A percentile compares a stretch with the other conserved stretches of the same genome.
phyloP scores from a whole-genome alignment of 2,888 invertebrate genomes.

The Sphaeridia pumilis region DNA sequence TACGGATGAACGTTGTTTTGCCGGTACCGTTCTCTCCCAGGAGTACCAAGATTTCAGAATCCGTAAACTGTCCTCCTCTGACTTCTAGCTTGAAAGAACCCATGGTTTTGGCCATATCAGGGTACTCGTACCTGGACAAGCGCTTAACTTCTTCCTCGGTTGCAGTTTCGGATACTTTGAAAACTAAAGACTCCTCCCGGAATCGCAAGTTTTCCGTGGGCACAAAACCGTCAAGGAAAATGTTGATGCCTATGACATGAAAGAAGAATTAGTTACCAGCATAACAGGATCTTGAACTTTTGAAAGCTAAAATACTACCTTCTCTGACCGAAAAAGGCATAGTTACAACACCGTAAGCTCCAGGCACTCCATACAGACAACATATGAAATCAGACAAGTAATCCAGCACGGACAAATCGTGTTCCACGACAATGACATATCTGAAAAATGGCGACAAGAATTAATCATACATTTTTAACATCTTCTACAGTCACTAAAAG shows the following conservation, averaged over 20 bases:
- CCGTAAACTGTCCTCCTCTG: constrained; percentile 87
- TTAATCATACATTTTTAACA: neutral
- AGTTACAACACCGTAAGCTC: constrained; percentile 98
- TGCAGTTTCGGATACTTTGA: constrained; percentile 97
- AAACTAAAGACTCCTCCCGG: constrained; percentile 89
- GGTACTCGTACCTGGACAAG: constrained; percentile 93
- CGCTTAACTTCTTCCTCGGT: constrained; percentile 95
- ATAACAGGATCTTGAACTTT: neutral
- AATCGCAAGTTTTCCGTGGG: constrained; percentile 98
- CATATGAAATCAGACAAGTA: constrained; percentile 99
- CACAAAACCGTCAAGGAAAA: constrained; percentile 97
- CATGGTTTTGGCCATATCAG: constrained; percentile 70
- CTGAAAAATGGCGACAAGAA: constrained; percentile 42
- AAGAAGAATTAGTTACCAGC: neutral
- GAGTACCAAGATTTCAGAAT: constrained; percentile 96
- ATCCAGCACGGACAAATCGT: constrained; percentile 96
- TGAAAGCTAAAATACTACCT: constrained; percentile 48
- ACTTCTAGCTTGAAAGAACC: constrained; percentile 67
- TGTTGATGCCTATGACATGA: constrained; percentile 67
- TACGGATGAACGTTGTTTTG: constrained; percentile 96
- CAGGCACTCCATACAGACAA: constrained; percentile 94
- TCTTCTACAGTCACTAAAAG: neutral
- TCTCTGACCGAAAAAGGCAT: constrained; percentile 99
- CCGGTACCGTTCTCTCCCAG: constrained; percentile 96
- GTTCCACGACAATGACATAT: constrained; percentile 98